phyloP scores from a whole-genome alignment of 2,888 invertebrate genomes.

The Oscheius myriophilus region DNA sequence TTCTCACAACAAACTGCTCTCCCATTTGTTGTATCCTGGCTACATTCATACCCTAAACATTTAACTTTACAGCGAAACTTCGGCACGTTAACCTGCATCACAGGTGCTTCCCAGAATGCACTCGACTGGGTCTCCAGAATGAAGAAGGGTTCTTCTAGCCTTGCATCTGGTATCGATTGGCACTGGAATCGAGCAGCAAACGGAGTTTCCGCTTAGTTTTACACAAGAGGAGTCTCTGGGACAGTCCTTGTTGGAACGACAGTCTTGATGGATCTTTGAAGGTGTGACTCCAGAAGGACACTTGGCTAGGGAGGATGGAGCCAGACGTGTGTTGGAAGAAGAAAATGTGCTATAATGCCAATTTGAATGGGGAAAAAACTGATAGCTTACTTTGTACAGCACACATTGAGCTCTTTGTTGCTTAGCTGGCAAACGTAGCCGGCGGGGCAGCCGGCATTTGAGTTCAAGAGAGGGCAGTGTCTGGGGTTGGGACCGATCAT shows the following conservation, averaged over 20 bases:
- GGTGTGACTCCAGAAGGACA: slow-evolving; percentile 19
- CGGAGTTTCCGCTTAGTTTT: too few species aligned
- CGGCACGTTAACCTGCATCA: slow-evolving; percentile 3
- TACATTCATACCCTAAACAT: slow-evolving; percentile 44
- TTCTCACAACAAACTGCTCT: slow-evolving; percentile 46
- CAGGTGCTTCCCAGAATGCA: slow-evolving; percentile 20
- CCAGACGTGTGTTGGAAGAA: background rate
- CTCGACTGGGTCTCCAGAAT: slow-evolving; percentile 1
- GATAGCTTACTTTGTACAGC: slow-evolving; percentile 25
- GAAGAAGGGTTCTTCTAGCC: slow-evolving; percentile 15
- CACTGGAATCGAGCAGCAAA: slow-evolving; percentile 23
- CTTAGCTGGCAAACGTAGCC: slow-evolving; percentile 31
- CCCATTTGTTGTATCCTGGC: slow-evolving; percentile 38
- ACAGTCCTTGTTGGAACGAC: slow-evolving; percentile 7
- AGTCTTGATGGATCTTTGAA: slow-evolving; percentile 2
- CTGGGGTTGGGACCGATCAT: slow-evolving; percentile 18
- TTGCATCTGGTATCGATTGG: slow-evolving; percentile 25
- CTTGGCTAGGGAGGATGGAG: slow-evolving; percentile 7
- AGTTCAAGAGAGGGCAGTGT: slow-evolving; percentile 29
- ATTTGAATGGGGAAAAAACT: background rate
- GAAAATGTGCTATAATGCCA: slow-evolving; percentile 4
- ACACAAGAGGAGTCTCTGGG: slow-evolving; percentile 12
- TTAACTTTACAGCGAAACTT: background rate
- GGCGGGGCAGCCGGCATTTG: slow-evolving; percentile 30
- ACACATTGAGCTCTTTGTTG: slow-evolving; percentile 26